Evolutionary conservation across 1,140 invertebrate genomes (phyloP).

Genomic region (Bombus breviceps): DNA sequence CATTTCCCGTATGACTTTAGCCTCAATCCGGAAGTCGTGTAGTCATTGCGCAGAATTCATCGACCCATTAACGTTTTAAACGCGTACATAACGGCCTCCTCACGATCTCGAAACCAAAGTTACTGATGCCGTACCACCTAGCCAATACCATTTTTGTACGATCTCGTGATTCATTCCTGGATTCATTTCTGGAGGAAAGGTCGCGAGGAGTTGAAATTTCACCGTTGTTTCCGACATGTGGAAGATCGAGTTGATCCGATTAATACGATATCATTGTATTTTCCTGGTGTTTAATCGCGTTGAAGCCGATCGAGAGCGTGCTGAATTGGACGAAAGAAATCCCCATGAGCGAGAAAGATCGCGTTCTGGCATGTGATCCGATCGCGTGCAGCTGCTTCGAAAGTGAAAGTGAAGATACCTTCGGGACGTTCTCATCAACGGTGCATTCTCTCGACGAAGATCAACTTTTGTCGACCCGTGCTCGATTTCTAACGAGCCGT

Average conservation of each 20-base stretch:
- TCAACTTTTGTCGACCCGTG: conserved; percentile 65
- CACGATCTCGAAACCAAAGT: neutral
- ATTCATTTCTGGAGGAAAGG: neutral
- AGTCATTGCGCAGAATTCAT: neutral
- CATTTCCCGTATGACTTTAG: conserved; percentile 15
- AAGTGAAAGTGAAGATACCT: conserved; percentile 70
- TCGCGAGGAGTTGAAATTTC: neutral
- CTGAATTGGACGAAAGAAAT: too few species aligned
- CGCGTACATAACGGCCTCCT: too few species aligned
- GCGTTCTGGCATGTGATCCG: conserved; percentile 38
- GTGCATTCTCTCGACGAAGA: conserved; percentile 49
- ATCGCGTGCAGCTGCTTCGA: conserved; percentile 59
- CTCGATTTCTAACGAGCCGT: conserved; percentile 63
- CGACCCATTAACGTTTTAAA: too few species aligned
- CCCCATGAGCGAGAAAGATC: conserved; percentile 39
- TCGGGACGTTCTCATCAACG: conserved; percentile 65
- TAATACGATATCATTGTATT: neutral
- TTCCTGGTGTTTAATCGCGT: neutral
- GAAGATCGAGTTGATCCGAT: neutral
- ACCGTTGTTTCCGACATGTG: neutral
- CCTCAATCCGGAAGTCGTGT: neutral
- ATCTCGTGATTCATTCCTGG: too few species aligned
- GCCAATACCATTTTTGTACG: neutral
- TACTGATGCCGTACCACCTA: neutral
- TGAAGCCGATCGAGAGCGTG: neutral